Evolutionary conservation across 2,888 invertebrate species (phyloP).

Genomic region (Drosophila greeni): DNA sequence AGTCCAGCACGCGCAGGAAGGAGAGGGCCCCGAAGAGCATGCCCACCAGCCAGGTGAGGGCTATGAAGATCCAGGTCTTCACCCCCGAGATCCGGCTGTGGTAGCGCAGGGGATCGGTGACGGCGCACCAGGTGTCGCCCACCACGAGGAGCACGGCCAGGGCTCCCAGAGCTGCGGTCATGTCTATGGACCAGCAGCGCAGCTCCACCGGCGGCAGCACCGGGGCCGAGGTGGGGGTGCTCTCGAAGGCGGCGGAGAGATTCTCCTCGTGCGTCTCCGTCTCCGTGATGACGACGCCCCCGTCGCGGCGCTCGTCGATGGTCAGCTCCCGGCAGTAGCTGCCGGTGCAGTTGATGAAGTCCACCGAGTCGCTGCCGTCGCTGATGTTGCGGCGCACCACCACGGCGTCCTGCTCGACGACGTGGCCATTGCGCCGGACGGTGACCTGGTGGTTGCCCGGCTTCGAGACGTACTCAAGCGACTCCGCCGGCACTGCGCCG

Average conservation of each 20-base stretch:
- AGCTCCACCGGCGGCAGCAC: slow-evolving; percentile 57
- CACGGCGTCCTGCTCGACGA: slow-evolving; percentile 74
- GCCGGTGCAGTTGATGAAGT: slow-evolving; percentile 74
- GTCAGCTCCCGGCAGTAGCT: slow-evolving; percentile 74
- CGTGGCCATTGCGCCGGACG: slow-evolving; percentile 71
- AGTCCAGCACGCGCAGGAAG: slow-evolving; percentile 77
- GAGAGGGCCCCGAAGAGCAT: slow-evolving; percentile 78
- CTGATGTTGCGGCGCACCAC: slow-evolving; percentile 59
- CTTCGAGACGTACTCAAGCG: slow-evolving; percentile 74
- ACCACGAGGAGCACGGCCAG: slow-evolving; percentile 78
- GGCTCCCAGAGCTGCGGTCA: slow-evolving; percentile 78
- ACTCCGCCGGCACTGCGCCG: slow-evolving; percentile 60
- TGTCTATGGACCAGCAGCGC: slow-evolving; percentile 78
- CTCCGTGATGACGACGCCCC: slow-evolving; percentile 74
- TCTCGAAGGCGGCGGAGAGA: slow-evolving; percentile 41
- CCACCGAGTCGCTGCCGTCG: slow-evolving; percentile 57
- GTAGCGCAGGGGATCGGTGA: slow-evolving; percentile 82
- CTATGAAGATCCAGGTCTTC: slow-evolving; percentile 79
- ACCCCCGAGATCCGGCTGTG: slow-evolving; percentile 80
- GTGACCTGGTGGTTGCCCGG: slow-evolving; percentile 75
- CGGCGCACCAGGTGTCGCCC: slow-evolving; percentile 82
- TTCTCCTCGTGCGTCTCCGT: slow-evolving; percentile 69
- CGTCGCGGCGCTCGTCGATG: slow-evolving; percentile 72
- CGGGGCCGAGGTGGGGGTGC: slow-evolving; percentile 23
- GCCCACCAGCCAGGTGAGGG: slow-evolving; percentile 78